A percentile compares a stretch with the other conserved stretches of the same genome.
phyloP scores from a whole-genome alignment of 1,140 invertebrate genomes.

The Drosophila elegans region DNA sequence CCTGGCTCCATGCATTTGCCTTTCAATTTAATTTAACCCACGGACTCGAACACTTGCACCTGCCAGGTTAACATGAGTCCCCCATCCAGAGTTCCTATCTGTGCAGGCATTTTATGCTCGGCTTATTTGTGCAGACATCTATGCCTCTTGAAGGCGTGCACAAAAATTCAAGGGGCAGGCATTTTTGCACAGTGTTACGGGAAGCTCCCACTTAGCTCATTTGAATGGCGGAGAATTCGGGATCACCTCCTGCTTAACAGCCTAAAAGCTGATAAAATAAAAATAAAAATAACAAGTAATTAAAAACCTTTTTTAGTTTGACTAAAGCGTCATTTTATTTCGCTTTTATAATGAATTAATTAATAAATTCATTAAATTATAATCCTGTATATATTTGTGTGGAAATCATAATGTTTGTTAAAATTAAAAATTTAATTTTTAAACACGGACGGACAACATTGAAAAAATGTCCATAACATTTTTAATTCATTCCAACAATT shows the following conservation, averaged over 20 bases:
- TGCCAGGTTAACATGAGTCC: conserved; percentile 33
- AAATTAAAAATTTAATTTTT: neutral
- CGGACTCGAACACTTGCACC: conserved; percentile 19
- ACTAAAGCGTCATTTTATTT: too few relatives aligned
- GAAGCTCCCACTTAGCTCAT: conserved; percentile 1
- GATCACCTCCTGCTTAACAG: neutral
- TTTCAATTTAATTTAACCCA: conserved; percentile 71
- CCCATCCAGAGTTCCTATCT: conserved; percentile 18
- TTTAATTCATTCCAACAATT: neutral
- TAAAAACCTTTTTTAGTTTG: too few relatives aligned
- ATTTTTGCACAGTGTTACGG: conserved; percentile 14
- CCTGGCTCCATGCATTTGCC: conserved; percentile 48
- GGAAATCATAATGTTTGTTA: too few relatives aligned
- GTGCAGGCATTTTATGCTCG: conserved; percentile 70
- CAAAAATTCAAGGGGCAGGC: conserved; percentile 1
- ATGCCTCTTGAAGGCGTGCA: conserved; percentile 30
- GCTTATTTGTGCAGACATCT: conserved; percentile 63
- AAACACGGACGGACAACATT: neutral
- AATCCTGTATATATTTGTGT: too few relatives aligned
- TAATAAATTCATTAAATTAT: too few relatives aligned
- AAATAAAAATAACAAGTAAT: too few relatives aligned
- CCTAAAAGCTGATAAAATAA: neutral
- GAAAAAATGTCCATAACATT: neutral
- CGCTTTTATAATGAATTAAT: too few relatives aligned
- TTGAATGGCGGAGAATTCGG: neutral